A percentile compares a stretch with the other conserved stretches of the same genome.
phyloP scores from a whole-genome alignment of 2,797 vertebrate species.

The Anas acuta region DNA sequence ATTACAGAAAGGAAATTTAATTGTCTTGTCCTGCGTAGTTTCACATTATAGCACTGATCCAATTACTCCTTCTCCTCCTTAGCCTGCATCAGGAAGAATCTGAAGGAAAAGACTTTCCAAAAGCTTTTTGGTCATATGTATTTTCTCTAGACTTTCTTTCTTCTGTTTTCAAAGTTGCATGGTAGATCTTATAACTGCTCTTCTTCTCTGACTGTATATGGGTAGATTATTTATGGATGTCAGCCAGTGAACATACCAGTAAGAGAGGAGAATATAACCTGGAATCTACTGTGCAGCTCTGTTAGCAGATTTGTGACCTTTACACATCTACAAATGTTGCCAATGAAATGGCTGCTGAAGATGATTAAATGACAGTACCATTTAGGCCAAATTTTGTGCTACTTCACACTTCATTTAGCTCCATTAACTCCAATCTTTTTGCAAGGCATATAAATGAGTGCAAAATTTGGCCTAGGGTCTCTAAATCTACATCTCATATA shows the following conservation, averaged over 20 bases:
- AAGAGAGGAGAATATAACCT: slow-evolving; percentile 28
- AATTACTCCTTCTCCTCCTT: slow-evolving; percentile 52
- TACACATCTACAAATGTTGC: background rate
- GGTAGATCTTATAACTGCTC: slow-evolving; percentile 20
- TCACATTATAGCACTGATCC: slow-evolving; percentile 49
- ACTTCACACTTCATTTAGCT: slow-evolving; percentile 38
- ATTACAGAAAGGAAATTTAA: slow-evolving; percentile 75
- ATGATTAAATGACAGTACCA: slow-evolving; percentile 11
- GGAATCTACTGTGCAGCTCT: slow-evolving; percentile 33
- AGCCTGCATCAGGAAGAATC: slow-evolving; percentile 46
- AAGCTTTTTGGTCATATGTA: background rate
- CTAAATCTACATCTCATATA: background rate
- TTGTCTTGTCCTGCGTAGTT: slow-evolving; percentile 50
- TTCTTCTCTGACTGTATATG: slow-evolving; percentile 16
- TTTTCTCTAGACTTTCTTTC: slow-evolving; percentile 25
- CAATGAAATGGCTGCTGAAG: slow-evolving; percentile 28
- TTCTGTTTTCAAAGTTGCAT: slow-evolving; percentile 48
- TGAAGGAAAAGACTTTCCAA: slow-evolving; percentile 49
- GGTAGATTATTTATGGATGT: slow-evolving; percentile 21
- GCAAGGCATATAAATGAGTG: background rate
- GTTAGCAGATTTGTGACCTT: slow-evolving; percentile 26
- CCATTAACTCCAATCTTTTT: slow-evolving; percentile 5
- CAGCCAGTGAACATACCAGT: slow-evolving; percentile 34
- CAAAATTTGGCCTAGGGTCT: slow-evolving; percentile 11
- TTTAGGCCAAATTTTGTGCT: slow-evolving; percentile 20